Percentiles rank a stretch among this genome's conserved stretches.
phyloP scores from a whole-genome alignment of 2,797 vertebrate genomes.

The Varecia variegata region DNA sequence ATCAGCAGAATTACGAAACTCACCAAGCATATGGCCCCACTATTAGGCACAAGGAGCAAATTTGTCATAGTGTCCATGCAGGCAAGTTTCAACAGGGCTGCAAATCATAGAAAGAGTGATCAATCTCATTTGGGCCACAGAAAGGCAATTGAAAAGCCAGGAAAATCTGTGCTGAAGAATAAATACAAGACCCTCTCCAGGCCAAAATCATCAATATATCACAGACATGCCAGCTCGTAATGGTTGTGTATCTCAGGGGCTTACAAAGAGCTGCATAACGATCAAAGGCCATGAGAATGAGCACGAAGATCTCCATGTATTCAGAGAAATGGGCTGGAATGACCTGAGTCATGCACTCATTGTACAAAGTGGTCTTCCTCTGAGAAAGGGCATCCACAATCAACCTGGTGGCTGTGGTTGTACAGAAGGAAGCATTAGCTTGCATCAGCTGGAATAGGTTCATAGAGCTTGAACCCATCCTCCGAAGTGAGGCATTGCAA shows the following conservation, averaged over 20 bases:
- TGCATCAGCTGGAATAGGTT: constrained; percentile 39
- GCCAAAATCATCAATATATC: neutral
- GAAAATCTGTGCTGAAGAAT: constrained; percentile 46
- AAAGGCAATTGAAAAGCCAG: constrained; percentile 57
- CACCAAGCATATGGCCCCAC: neutral
- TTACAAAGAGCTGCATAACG: constrained; percentile 68
- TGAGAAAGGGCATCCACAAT: constrained; percentile 1
- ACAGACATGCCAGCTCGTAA: constrained; percentile 27
- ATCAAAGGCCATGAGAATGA: constrained; percentile 67
- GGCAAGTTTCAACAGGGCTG: constrained; percentile 44
- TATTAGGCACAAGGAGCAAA: constrained; percentile 10
- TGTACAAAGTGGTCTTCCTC: constrained; percentile 42
- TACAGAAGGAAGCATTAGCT: constrained; percentile 28
- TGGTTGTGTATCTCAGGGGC: constrained; percentile 53
- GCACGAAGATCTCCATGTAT: constrained; percentile 60
- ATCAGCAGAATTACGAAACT: constrained; percentile 12
- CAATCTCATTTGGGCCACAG: constrained; percentile 43
- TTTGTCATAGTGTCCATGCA: constrained; percentile 25
- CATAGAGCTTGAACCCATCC: too few relatives aligned
- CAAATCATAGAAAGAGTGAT: constrained; percentile 60
- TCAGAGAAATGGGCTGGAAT: constrained; percentile 60
- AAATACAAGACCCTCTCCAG: constrained; percentile 26
- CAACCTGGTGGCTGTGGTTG: constrained; percentile 10
- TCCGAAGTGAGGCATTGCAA: too few relatives aligned
- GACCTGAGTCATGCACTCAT: constrained; percentile 61